Evolutionary conservation across 1,140 invertebrate genomes (phyloP).

Genomic region (Eupristina koningsbergeri): DNA sequence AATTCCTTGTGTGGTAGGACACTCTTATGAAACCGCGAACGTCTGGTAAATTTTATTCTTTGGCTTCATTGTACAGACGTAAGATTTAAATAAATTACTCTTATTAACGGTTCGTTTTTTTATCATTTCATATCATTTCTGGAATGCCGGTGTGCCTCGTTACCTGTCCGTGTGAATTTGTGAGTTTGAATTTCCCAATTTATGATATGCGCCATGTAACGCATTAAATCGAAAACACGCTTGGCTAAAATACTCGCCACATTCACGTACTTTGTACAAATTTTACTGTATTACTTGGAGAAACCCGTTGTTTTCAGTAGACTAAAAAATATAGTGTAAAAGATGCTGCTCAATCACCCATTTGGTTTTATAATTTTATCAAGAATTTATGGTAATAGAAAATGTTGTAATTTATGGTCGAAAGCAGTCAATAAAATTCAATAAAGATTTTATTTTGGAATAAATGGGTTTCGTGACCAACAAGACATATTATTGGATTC

Average conservation of each 20-base stretch:
- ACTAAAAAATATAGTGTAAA: too few relatives aligned
- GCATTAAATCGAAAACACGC: background rate
- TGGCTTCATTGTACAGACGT: background rate
- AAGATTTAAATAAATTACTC: background rate
- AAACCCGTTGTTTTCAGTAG: too few relatives aligned
- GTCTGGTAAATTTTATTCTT: background rate
- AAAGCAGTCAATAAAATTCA: background rate
- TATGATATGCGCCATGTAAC: too few relatives aligned
- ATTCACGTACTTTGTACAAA: too few relatives aligned
- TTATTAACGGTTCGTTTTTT: background rate
- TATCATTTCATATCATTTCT: background rate
- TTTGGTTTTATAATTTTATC: background rate
- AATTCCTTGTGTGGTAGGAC: background rate
- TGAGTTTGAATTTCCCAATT: too few relatives aligned
- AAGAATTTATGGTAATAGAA: background rate
- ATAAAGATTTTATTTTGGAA: too few relatives aligned
- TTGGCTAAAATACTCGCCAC: background rate
- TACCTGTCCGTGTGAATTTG: too few relatives aligned
- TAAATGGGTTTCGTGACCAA: background rate
- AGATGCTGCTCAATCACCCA: background rate
- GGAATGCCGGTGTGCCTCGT: background rate
- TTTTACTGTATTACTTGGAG: too few relatives aligned
- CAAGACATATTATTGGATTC: background rate
- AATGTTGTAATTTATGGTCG: background rate
- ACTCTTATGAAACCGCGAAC: background rate